phyloP scores from a whole-genome alignment of 2,113 vertebrate genomes.

The Chloroceryle aenea region DNA sequence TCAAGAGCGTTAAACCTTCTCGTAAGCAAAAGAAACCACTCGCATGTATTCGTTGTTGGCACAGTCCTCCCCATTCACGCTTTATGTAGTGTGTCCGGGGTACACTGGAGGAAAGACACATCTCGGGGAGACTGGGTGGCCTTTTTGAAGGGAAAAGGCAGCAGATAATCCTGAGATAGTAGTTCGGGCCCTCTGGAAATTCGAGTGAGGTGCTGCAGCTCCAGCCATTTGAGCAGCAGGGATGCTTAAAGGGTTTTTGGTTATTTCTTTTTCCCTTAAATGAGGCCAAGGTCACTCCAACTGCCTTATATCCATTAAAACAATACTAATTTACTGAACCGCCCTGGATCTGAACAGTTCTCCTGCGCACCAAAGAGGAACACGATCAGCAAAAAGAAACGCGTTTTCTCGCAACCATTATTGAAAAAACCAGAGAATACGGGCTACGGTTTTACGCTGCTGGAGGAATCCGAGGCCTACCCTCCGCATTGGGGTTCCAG shows the following conservation, averaged over 20 bases:
- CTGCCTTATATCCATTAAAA: rapidly evolving
- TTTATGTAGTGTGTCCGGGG: too few relatives aligned
- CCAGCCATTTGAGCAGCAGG: neutral
- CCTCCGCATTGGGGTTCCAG: neutral
- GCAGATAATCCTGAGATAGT: rapidly evolving
- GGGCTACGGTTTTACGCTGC: neutral
- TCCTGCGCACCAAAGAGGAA: neutral
- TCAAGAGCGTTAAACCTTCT: neutral
- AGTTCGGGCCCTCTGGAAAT: neutral
- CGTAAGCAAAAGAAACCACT: neutral
- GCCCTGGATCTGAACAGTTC: neutral
- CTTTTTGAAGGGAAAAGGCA: neutral
- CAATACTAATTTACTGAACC: neutral
- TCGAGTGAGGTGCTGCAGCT: neutral
- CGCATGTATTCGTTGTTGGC: rapidly evolving
- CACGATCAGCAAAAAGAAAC: neutral
- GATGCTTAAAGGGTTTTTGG: neutral
- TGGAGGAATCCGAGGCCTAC: neutral
- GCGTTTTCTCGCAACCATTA: neutral
- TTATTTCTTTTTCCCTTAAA: neutral
- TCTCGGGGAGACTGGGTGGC: too few relatives aligned
- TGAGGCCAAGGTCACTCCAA: neutral
- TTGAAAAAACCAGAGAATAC: rapidly evolving
- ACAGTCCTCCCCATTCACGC: rapidly evolving
- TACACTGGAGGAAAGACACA: too few relatives aligned